Base-by-base conservation (phyloP, 2,888 invertebrate genomes). In the Liodrosophila aerea region DNA sequence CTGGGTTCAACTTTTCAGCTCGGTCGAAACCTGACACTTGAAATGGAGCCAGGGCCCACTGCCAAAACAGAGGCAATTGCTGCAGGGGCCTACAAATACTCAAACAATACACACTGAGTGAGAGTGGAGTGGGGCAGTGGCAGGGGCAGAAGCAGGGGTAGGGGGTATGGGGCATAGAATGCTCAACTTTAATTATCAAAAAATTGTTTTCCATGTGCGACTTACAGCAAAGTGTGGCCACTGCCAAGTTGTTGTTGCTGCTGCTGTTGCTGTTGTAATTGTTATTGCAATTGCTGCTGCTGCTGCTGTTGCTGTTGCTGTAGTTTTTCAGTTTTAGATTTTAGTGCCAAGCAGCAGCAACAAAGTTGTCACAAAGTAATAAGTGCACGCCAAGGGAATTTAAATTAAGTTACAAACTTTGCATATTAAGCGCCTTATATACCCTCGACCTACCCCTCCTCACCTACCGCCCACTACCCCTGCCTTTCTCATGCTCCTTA, bases 331-430 rank as follows among this genome's bases (percentile, higher is more conserved):
- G 64, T 64, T 64, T 51, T 34, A 64, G 64, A 57, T 71, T 71
- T 71, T 61, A 72, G 69, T 66, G 67, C 58, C 67, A 72, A 47
- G 41, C 43, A 69, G 11, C 37, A 57, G 13, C 50, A 56, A 57
- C 51, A 67, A 73, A 73, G 68, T 74, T 74, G 70, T 58, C 74
- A 65, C 56, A 73, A 74, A 70, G 74, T 74, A 73, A 73, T 74
- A 74, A 74, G 72, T 69, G 74, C 70, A 73, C 74, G 71, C 65
- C 72, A 74, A 70, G 71, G 72, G 72, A 83, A 80, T 81, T 76
- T 81, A 73, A 76, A 78, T 81, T 66, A 81, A 84, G 77, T 77
- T 81, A 65, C 73, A 76, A 77, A 83, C 63, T 83, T 66, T 76
- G 66, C 73, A 73, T 75, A 72, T 73, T 70, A 70, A 73, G 70